Evolutionary conservation across 2,113 vertebrate genomes (phyloP), one percentile per base, ranked within the genome.

Genomic region (Cephalopterus ornatus): DNA sequence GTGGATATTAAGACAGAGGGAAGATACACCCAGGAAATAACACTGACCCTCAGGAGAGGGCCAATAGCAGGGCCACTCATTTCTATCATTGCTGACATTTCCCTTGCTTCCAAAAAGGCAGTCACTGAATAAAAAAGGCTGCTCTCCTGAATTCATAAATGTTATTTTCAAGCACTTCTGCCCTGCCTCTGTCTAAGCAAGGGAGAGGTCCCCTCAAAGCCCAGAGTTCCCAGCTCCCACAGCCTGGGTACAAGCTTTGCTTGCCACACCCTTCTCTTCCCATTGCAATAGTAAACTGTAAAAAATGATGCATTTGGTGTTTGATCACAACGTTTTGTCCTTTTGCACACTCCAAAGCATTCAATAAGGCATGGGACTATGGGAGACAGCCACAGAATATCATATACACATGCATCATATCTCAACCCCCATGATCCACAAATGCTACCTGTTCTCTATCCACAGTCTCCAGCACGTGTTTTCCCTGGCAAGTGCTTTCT

Each of bases 181-280:
- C 20, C 44, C 56, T 47, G 56, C 11, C 47, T 22, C 47, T 67
- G 23, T 13, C 56, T 62, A 49, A 56, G 30, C 17, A 8, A 3
- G 11, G 18, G 37, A 63, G 39, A 22, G 21, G 3, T 19, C 33
- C 32, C 55, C 75, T 30, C 71, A 49, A 68, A 90, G 32, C 11
- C 58, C 61, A 3, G 11, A 4, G 2, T 1, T 49, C 42, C 32
- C 39, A 2, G 0, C 8, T 47, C 37, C 58, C 18, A 2, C 27
- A 75, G 49, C 33, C 52, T 3, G 16, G 37, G 14, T 14, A 27
- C 46, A 46, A 39, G 9, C 86, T 62, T 35, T 39, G 73, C 12
- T 33, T 71, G 26, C 9, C 5, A 42, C 47, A 24, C 0, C 5
- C 18, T 30, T 18, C 50, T 47, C 65, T 52, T 76, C 62, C n/a